A percentile compares a stretch with the other conserved stretches of the same genome.
Evolutionary conservation across 2,888 invertebrate genomes (phyloP).

Genomic region (Apotomis betuletana): DNA sequence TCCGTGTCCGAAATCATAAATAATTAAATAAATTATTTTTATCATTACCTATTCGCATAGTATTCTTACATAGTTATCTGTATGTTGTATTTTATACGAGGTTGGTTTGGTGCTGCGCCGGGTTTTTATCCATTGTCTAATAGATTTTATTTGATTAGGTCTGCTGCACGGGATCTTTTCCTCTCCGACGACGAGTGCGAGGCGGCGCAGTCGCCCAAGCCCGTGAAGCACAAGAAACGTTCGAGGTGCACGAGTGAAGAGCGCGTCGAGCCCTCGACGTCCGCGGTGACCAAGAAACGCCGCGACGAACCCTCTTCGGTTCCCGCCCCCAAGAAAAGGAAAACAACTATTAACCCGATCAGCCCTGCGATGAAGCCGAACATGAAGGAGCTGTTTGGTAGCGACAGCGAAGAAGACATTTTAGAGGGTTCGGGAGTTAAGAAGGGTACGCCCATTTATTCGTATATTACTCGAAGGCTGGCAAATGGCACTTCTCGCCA

Average conservation of each 20-base stretch:
- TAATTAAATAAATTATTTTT: too few relatives aligned
- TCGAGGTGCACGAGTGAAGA: neutral
- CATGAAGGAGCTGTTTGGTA: too few relatives aligned
- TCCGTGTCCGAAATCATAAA: too few relatives aligned
- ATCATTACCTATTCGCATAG: too few relatives aligned
- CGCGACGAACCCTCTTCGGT: too few relatives aligned
- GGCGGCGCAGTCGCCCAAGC: neutral
- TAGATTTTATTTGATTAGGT: neutral
- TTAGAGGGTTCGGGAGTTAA: too few relatives aligned
- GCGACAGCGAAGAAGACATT: too few relatives aligned
- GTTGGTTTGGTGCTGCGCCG: too few relatives aligned
- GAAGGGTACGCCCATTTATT: too few relatives aligned
- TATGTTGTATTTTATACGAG: too few relatives aligned
- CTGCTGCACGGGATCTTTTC: neutral
- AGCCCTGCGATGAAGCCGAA: neutral
- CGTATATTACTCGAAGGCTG: neutral
- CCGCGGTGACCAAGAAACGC: neutral
- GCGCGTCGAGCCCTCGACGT: neutral
- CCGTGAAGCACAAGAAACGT: neutral
- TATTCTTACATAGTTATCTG: too few relatives aligned
- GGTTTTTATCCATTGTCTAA: too few relatives aligned
- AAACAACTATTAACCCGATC: neutral
- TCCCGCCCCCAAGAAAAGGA: neutral
- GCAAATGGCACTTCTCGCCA: slow-evolving; percentile 3
- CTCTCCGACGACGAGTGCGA: neutral